Conservation (phyloP, 2,113 vertebrate genomes). For the Ictalurus punctatus region DNA sequence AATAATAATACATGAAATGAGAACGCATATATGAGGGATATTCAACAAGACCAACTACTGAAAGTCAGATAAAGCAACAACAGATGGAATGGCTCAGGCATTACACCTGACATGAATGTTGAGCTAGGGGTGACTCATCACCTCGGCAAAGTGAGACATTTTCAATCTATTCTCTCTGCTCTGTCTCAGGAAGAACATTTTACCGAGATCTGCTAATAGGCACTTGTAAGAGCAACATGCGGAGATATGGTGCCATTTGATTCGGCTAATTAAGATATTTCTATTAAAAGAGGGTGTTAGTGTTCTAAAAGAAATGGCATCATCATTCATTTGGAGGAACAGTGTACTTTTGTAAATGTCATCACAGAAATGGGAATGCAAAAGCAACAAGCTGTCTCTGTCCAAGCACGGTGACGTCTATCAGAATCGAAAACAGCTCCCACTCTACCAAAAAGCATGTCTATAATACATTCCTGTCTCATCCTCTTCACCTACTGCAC, state of each 20-base stretch:
- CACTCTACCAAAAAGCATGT: neutral
- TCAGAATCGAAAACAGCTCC: neutral
- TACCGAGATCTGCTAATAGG: neutral
- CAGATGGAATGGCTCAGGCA: neutral
- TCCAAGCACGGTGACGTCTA: neutral
- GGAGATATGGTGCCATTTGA: slow-evolving; percentile 12
- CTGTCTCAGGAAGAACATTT: neutral
- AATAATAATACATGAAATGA: neutral
- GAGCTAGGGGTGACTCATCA: slow-evolving; percentile 49
- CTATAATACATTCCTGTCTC: neutral
- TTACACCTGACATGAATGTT: slow-evolving; percentile 38
- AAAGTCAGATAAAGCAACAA: slow-evolving; percentile 3
- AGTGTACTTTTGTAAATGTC: slow-evolving; percentile 38
- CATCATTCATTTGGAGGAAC: neutral
- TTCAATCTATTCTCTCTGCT: neutral
- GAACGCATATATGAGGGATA: neutral
- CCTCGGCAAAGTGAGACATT: slow-evolving; percentile 12
- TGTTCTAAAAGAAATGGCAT: neutral
- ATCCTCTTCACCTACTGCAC: neutral
- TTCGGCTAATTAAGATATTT: slow-evolving; percentile 27
- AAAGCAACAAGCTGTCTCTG: neutral
- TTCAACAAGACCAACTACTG: neutral
- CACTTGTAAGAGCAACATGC: neutral
- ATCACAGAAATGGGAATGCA: neutral
- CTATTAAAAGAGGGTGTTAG: slow-evolving; percentile 11